phyloP scores from a whole-genome alignment of 2,888 invertebrate species.

The Uloborus plumipes region DNA sequence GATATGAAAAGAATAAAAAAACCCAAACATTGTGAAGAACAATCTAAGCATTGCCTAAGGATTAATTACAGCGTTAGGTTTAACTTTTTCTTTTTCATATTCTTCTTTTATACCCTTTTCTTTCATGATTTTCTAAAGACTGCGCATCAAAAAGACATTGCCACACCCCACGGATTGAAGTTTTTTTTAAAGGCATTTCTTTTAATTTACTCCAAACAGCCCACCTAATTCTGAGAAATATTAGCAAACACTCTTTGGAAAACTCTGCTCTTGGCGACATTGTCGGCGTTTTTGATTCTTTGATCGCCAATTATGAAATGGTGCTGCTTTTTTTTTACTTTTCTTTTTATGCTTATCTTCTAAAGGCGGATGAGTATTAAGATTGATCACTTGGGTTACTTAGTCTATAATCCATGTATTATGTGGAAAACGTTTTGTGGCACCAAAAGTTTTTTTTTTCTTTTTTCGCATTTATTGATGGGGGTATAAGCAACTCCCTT shows the following conservation, averaged over 20 bases:
- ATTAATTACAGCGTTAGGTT: too few species aligned
- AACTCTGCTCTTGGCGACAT: conserved; percentile 31
- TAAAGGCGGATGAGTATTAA: not conserved
- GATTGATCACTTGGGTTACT: too few species aligned
- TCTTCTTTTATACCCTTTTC: too few species aligned
- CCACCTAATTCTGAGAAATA: conserved; percentile 36
- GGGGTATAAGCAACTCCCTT: not conserved
- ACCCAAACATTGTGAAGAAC: too few species aligned
- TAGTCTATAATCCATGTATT: not conserved
- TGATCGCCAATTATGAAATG: conserved; percentile 40
- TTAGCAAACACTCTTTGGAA: conserved; percentile 7
- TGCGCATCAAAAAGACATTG: too few species aligned
- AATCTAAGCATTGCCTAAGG: too few species aligned
- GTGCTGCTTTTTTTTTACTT: not conserved
- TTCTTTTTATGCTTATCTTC: conserved; percentile 8
- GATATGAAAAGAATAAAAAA: too few species aligned
- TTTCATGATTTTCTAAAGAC: too few species aligned
- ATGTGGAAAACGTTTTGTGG: not conserved
- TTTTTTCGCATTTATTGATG: not conserved
- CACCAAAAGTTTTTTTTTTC: not conserved
- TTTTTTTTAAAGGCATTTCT: conserved; percentile 1
- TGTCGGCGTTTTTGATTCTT: conserved; percentile 44
- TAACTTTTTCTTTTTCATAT: too few species aligned
- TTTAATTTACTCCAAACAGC: conserved; percentile 38
- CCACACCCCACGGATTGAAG: too few species aligned